Evolutionary conservation across 2,888 invertebrate genomes (phyloP).

Genomic region (Ferdinandea cuprea): DNA sequence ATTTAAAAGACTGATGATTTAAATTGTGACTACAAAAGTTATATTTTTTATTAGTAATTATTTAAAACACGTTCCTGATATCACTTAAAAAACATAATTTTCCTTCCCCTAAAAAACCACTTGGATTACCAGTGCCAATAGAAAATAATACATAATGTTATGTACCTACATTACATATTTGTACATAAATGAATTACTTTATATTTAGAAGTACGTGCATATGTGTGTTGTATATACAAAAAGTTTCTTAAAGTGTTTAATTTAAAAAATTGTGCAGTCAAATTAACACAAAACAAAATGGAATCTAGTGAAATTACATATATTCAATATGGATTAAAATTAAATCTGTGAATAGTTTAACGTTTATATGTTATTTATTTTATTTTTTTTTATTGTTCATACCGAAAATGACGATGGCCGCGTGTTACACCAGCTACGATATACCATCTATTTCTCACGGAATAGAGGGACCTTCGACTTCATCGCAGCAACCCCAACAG

Average conservation of each 20-base stretch:
- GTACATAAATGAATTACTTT: constrained; percentile 52
- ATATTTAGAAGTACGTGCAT: constrained; percentile 26
- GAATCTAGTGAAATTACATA: constrained; percentile 1
- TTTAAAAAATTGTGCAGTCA: constrained; percentile 15
- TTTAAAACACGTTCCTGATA: constrained; percentile 78
- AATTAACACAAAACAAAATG: too few species aligned
- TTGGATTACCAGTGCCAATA: constrained; percentile 83
- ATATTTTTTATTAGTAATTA: not conserved
- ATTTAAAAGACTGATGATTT: constrained; percentile 37
- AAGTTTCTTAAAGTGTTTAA: constrained; percentile 1
- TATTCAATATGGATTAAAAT: constrained; percentile 26
- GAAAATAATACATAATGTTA: constrained; percentile 9
- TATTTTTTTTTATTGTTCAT: not conserved
- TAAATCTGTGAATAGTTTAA: constrained; percentile 6
- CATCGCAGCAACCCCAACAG: constrained; percentile 73
- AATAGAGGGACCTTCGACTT: constrained; percentile 76
- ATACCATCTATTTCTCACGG: constrained; percentile 82
- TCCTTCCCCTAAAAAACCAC: constrained; percentile 74
- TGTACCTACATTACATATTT: constrained; percentile 37
- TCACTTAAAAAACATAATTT: constrained; percentile 71
- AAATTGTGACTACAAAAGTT: constrained; percentile 10
- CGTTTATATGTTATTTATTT: not conserved
- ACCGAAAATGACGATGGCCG: constrained; percentile 82
- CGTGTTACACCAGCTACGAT: constrained; percentile 83
- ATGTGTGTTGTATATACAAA: not conserved